Evolutionary conservation across 2,888 invertebrate species (phyloP), one percentile per base, ranked within the genome.

Genomic region (Platynereis dumerilii): DNA sequence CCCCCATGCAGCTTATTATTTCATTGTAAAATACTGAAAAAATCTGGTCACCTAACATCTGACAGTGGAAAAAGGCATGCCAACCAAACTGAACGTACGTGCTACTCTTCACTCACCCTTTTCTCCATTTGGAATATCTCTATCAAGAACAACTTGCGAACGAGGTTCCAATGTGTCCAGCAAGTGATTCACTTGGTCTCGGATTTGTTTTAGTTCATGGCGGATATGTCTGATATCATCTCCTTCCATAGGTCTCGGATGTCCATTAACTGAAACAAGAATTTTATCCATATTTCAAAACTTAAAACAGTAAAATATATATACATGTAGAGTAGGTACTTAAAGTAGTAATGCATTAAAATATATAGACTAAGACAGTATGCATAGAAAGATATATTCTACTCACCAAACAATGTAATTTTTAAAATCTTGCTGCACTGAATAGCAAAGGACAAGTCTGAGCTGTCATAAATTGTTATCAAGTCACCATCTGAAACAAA

Each of bases 391-490:
- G n/a, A n/a, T n/a, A n/a, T n/a, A n/a, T n/a, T n/a, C n/a, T n/a
- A 76, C 80, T 80, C 76, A 85, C 85, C 86, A 78, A 89, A 86
- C 64, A 90, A 85, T 71, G 88, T 89, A 61, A 90, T 83, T 78
- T 89, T 89, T 65, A 90, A 82, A 68, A 90, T 88, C 44, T 89
- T 86, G 75, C 88, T 89, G 75, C 88, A 89, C 76, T 90, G 89
- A 72, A 90, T 89, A 34, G 90, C 90, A 86, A 90, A 90, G 0
- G 89, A 87, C 68, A 90, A 82, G 82, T 90, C 90, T 39, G 89
- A 88, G 77, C 88, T 89, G 81, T 90, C 90, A 83, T 89, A 88
- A 74, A 90, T 90, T 55, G 90, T 90, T 70, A 91, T 88, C 73
- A 90, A 82, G 81, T 91, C 90, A 61, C 88, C 89, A 87, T 90